Base-by-base conservation (phyloP, 1,140 invertebrate genomes). In the Chrysoperla carnea region DNA sequence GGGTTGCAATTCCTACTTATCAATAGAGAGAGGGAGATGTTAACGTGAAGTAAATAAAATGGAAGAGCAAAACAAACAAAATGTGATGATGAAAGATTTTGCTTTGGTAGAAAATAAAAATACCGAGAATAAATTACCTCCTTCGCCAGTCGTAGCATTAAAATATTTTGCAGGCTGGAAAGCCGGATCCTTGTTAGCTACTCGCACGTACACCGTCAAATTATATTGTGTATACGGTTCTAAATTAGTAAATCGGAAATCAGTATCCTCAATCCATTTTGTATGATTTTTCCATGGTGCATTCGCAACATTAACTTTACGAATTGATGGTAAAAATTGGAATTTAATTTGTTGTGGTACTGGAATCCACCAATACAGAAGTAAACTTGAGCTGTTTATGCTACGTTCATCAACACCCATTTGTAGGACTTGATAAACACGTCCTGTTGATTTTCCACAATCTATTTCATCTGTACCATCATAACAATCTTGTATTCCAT, bases 151-250 rank as follows among this genome's bases (percentile, higher is more conserved):
- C 31, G 53, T 71, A 0, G 68, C 67, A 8, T 62, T 58, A 8
- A 69, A 55, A 51, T 73, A 81, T 44, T 73, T 70, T 8, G 67
- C 67, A 1, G 80, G 76, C 1, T 72, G 66, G 42, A 72, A 76
- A n/a, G 58, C 54, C 13, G 44, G 49, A 33, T 55, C 57, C 11
- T 61, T 58, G 0, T 54, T 60, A 47, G 69, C 70, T 6, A 73
- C 50, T 39, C 69, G 62, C 0, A 81, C 76, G 53, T 78, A 86
- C 6, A 88, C 76, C 0, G 81, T 85, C 37, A 86, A 61, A 50
- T 85, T 84, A 53, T 88, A 88, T 1, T 61, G 56, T 0, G 82
- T 85, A 48, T 64, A 82, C 0, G 85, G 75, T 44, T 70, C 61
- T 2, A 88, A 60, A 42, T 71, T 58, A 0, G 59, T 70, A 51